These are phyloP conservation scores for Psittacara wagleri DNA, from an alignment of 2,113 vertebrate genomes.

Conservation along the genomic window DNA sequence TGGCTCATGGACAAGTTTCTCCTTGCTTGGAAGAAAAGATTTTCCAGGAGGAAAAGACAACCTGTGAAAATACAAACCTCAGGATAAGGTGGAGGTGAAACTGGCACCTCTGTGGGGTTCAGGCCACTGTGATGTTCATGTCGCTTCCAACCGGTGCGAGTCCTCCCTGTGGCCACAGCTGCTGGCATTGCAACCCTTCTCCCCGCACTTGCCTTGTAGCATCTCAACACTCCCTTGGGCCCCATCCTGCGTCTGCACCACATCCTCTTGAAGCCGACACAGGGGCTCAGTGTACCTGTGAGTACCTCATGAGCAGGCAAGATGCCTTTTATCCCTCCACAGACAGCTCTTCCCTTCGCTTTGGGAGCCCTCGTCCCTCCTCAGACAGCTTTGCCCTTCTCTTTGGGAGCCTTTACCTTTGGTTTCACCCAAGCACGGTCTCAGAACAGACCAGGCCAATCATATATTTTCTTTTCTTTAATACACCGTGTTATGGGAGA, in stretches of 20 bases:
- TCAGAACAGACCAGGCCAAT: constrained; percentile 66
- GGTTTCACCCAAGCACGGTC: neutral
- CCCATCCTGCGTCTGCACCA: neutral
- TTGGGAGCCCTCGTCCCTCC: neutral
- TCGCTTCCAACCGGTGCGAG: neutral
- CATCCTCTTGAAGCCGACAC: neutral
- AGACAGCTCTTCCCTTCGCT: neutral
- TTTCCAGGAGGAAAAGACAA: neutral
- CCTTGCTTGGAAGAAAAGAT: neutral
- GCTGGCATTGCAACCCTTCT: neutral
- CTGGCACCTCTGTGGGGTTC: neutral
- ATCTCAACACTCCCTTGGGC: neutral
- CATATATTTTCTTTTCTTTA: constrained; percentile 67
- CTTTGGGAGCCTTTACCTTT: neutral
- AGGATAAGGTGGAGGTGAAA: neutral
- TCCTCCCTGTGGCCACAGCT: neutral
- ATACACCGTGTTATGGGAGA: constrained; percentile 15
- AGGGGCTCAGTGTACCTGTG: neutral
- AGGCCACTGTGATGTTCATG: neutral
- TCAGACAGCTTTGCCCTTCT: neutral
- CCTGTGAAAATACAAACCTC: neutral
- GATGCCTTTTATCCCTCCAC: neutral
- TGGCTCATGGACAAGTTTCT: neutral
- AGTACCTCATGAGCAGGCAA: accelerated
- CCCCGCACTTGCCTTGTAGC: neutral